Evolutionary conservation across 1,140 invertebrate species (phyloP).

Genomic region (Trichoplusia ni): DNA sequence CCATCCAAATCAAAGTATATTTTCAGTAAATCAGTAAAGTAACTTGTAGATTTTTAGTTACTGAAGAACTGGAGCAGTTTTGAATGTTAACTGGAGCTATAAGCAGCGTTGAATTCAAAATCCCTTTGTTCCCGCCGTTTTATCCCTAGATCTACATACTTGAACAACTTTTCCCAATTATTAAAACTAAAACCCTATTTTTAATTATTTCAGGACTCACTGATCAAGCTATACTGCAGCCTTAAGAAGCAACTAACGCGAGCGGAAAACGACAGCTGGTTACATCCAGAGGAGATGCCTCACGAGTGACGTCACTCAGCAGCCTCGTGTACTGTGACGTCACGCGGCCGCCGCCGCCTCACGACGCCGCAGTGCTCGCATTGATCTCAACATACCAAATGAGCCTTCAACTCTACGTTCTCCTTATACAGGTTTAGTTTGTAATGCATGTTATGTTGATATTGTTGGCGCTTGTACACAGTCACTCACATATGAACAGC

Average conservation of each 20-base stretch:
- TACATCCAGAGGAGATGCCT: conserved; percentile 69
- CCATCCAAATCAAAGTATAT: no score
- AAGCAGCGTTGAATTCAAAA: no score
- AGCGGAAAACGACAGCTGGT: conserved; percentile 71
- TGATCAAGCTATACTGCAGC: conserved; percentile 84
- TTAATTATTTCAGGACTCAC: conserved; percentile 75
- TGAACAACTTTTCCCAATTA: not conserved
- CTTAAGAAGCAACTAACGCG: conserved; percentile 83
- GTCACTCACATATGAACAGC: no score
- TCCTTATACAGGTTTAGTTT: conserved; percentile 40
- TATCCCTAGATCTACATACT: no score
- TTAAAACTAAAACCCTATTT: not conserved
- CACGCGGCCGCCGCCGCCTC: not conserved
- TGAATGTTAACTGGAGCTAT: no score
- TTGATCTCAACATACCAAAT: conserved; percentile 71
- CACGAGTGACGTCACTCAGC: conserved; percentile 79
- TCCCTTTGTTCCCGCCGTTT: no score
- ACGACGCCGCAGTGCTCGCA: no score
- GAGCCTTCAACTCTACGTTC: conserved; percentile 44
- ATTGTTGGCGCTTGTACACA: not conserved
- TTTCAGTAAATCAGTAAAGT: no score
- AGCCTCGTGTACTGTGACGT: not conserved
- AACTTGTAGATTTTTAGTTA: no score
- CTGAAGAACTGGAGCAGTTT: no score
- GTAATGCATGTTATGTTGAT: conserved; percentile 20